A percentile compares a stretch with the other conserved stretches of the same genome.
Evolutionary conservation across 2,113 vertebrate species (phyloP).

Genomic region (Eolophus roseicapilla): DNA sequence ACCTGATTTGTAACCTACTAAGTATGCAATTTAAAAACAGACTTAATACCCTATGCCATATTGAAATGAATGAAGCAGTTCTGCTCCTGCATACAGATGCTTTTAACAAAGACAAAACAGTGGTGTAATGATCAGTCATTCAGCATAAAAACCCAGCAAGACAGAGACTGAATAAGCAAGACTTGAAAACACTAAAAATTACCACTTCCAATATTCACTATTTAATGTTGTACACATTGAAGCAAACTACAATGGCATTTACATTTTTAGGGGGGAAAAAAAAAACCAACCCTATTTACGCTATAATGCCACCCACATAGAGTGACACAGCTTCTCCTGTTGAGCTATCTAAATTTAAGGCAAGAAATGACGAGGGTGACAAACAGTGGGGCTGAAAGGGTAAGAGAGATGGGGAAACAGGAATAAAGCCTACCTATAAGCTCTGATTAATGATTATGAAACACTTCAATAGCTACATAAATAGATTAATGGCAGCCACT

Average conservation of each 20-base stretch:
- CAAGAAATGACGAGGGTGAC: background rate
- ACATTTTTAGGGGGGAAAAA: background rate
- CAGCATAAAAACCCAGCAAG: background rate
- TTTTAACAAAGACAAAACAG: background rate
- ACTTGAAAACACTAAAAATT: background rate
- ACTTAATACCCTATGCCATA: background rate
- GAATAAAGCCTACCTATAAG: background rate
- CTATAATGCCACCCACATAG: background rate
- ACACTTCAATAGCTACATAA: background rate
- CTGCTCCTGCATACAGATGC: background rate
- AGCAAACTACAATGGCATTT: background rate
- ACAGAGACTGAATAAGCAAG: background rate
- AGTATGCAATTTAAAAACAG: background rate
- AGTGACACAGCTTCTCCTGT: background rate
- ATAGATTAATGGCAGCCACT: background rate
- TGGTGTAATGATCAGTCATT: background rate
- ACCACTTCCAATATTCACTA: background rate
- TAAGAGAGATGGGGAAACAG: background rate
- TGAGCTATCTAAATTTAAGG: background rate
- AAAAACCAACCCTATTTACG: background rate
- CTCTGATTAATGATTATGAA: background rate
- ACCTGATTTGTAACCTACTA: slow-evolving; percentile 29
- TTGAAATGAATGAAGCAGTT: slow-evolving; percentile 22
- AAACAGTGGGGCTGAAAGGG: background rate
- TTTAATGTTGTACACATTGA: background rate